Evolutionary conservation across 1,140 invertebrate genomes (phyloP), one percentile per base, ranked within the genome.

Genomic region (Drosophila oshimai): DNA sequence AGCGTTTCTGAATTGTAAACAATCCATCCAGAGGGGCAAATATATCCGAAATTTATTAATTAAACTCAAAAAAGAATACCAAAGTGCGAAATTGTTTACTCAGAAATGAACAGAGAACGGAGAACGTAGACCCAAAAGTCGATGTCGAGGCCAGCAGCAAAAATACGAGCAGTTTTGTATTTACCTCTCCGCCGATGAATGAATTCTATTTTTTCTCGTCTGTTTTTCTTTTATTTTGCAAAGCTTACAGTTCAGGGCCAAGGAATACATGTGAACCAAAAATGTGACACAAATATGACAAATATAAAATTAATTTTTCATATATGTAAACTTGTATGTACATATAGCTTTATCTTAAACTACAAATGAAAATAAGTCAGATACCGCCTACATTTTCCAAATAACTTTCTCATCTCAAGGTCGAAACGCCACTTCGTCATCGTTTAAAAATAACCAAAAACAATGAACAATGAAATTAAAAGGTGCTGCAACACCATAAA

Each of bases 11-110:
- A 54, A 46, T 41, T 46, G 57, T 81, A 77, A 68, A 83, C 55
- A 84, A 57, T 73, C 36, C 41, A 47, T 41, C 29, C 20, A 20
- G 31, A 28, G 33, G 31, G 57, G n/a, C 47, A 70, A 54, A 54
- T 28, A 72, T 39, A 54, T 24, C 31, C 1, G 13, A 53, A 64
- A 65, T 78, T 70, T 84, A 84, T 83, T 78, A 81, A 81, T 81
- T 72, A 70, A 83, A 60, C 39, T 31, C 51, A 55, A 44, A 74
- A 65, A 60, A 41, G 42, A 74, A 75, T 51, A 46, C 54, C 34
- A 73, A 64, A 74, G 51, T 41, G 61, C 54, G 37, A 50, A 79
- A 57, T 31, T 74, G 79, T 83, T 79, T 83, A 84, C 79, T 64
- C 33, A 31, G 37, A 60, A 70, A 47, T 17, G 50, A 47, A 20